Evolutionary conservation across 37 sponge, comb jelly and placozoan species (phyloP).

Genomic region (Mnemiopsis leidyi): DNA sequence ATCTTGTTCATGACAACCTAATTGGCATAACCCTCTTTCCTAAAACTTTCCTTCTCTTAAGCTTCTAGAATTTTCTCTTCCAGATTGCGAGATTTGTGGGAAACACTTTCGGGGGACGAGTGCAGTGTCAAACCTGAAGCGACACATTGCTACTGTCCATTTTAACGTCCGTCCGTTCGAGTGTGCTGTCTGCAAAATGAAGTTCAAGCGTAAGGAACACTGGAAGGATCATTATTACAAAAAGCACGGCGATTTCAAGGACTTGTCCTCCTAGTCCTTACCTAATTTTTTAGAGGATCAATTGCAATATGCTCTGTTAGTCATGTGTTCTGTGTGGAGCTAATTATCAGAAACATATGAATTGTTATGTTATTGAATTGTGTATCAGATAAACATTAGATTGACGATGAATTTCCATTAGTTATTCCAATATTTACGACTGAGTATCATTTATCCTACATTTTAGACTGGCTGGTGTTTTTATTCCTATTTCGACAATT

Average conservation of each 20-base stretch:
- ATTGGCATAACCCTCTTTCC: not conserved
- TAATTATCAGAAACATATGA: too few species aligned
- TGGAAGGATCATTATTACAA: not conserved
- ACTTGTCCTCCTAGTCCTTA: too few species aligned
- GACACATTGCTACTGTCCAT: constrained; percentile 8
- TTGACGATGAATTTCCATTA: too few species aligned
- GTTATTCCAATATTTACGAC: too few species aligned
- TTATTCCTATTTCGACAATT: too few species aligned
- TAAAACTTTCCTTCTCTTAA: not conserved
- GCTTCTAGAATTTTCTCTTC: not conserved
- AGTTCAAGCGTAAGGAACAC: constrained; percentile 22
- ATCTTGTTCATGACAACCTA: not conserved
- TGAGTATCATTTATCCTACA: too few species aligned
- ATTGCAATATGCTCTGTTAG: too few species aligned
- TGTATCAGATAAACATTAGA: too few species aligned
- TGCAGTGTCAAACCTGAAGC: not conserved
- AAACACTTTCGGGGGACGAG: not conserved
- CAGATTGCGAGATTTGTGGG: constrained; percentile 18
- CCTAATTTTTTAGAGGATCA: too few species aligned
- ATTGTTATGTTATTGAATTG: too few species aligned
- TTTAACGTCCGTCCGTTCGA: constrained; percentile 7
- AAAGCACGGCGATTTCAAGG: constrained; percentile 29
- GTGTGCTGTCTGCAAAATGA: not conserved
- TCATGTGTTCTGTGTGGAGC: too few species aligned
- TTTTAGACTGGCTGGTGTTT: too few species aligned